A percentile compares a stretch with the other conserved stretches of the same genome.
phyloP scores from a whole-genome alignment of 2,797 vertebrate genomes.

The Crypturellus tataupa region DNA sequence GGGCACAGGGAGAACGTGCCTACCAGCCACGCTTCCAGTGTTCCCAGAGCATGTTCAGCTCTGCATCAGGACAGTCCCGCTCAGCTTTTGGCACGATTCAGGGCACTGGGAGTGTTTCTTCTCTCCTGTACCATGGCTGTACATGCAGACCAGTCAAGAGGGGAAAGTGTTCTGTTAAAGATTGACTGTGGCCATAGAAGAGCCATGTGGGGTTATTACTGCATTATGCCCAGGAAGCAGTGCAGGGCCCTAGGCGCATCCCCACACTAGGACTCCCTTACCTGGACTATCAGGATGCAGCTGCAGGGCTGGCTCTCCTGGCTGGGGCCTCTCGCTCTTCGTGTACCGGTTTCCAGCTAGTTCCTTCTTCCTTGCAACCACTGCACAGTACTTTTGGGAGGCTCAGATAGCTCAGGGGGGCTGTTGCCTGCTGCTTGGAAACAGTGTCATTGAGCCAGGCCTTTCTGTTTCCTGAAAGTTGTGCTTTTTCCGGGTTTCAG shows the following conservation, averaged over 20 bases:
- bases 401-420: not conserved
- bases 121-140: not conserved
- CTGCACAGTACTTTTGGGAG: not conserved
- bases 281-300: too few relatives aligned
- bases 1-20: not conserved
- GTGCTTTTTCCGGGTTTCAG: not conserved
- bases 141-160: not conserved
- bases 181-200: not conserved
- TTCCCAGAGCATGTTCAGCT: not conserved
- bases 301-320: not conserved
- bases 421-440: not conserved
- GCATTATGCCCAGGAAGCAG: not conserved
- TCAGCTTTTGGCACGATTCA: not conserved
- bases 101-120: not conserved
- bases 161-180: not conserved
- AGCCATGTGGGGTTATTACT: not conserved
- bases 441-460: not conserved
- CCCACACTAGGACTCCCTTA: not conserved
- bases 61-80: not conserved
- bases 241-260: not conserved
- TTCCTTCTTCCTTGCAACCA: not conserved
- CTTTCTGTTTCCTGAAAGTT: not conserved
- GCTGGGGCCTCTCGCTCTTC: too few relatives aligned
- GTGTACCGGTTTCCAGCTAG: not conserved
- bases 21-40: not conserved